Conservation (phyloP, 2,888 invertebrate species). For the Drosophila prostipennis region DNA sequence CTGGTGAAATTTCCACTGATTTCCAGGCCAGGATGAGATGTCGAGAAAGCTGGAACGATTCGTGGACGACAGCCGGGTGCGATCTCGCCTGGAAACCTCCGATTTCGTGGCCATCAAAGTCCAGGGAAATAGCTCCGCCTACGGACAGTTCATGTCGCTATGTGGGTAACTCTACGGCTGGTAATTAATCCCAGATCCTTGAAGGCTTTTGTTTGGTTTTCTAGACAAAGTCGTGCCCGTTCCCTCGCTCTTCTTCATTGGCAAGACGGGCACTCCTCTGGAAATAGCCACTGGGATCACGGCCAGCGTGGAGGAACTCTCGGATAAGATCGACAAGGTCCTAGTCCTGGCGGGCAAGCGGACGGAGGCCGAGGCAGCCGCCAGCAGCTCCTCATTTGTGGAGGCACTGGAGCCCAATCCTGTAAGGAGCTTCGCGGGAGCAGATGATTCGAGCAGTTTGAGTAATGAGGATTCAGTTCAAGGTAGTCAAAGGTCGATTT, state of each 20-base stretch:
- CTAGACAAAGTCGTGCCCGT: conserved; percentile 90
- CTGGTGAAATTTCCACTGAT: not conserved
- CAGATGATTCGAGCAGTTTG: conserved; percentile 23
- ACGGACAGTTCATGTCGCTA: conserved; percentile 87
- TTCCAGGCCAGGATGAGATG: conserved; percentile 89
- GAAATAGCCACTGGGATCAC: conserved; percentile 90
- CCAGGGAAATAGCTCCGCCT: conserved; percentile 89
- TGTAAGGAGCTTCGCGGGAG: conserved; percentile 56
- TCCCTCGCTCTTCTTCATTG: conserved; percentile 95
- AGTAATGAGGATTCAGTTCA: not conserved
- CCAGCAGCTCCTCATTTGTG: not conserved
- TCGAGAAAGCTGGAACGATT: conserved; percentile 88
- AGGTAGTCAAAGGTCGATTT: not conserved
- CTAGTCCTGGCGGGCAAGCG: conserved; percentile 62
- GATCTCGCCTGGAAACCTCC: conserved; percentile 86
- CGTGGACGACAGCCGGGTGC: conserved; percentile 87
- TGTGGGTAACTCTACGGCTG: conserved; percentile 50
- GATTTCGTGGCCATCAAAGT: conserved; percentile 92
- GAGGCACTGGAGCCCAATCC: conserved; percentile 3
- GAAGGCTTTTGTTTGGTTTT: conserved; percentile 10
- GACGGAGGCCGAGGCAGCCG: not conserved
- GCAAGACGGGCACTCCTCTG: conserved; percentile 90
- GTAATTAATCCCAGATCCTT: not conserved
- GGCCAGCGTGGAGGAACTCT: conserved; percentile 86
- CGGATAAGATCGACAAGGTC: conserved; percentile 88